These are phyloP conservation scores for Drosophila kanapiae DNA, from an alignment of 1,140 invertebrate species.

Conservation along the genomic window DNA sequence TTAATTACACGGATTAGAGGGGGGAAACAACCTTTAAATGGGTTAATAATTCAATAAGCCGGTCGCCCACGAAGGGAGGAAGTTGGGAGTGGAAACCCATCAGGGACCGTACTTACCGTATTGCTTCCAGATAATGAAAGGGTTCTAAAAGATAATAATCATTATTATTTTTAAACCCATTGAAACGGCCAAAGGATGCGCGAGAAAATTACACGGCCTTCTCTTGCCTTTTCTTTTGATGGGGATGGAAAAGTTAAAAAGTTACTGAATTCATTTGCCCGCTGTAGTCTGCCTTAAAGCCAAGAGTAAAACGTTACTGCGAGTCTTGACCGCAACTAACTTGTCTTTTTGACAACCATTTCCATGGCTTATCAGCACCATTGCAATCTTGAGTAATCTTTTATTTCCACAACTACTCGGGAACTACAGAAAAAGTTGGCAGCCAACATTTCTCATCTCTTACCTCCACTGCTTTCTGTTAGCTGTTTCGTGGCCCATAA, in stretches of 20 bases:
- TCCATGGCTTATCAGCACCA: conserved; percentile 49
- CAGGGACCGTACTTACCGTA: conserved; percentile 12
- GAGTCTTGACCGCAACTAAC: conserved; percentile 46
- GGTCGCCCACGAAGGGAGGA: conserved; percentile 14
- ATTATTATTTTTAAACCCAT: conserved; percentile 21
- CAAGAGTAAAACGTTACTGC: conserved; percentile 20
- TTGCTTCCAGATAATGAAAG: conserved; percentile 12
- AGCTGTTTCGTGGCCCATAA: conserved; percentile 33
- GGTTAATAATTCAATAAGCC: conserved; percentile 55
- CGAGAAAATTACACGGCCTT: background rate
- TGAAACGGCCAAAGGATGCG: background rate
- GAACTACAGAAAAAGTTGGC: conserved; percentile 53
- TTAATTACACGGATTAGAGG: conserved; percentile 58
- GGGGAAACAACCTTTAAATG: conserved; percentile 39
- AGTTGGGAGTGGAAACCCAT: background rate
- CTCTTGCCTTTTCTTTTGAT: background rate
- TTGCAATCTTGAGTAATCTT: conserved; percentile 42
- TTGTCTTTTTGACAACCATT: conserved; percentile 43
- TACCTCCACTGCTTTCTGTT: conserved; percentile 4
- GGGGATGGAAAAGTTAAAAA: conserved; percentile 1
- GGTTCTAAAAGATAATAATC: conserved; percentile 13
- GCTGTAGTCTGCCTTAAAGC: conserved; percentile 8
- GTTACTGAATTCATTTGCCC: conserved; percentile 2
- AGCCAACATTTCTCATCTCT: conserved; percentile 44
- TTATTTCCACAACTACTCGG: conserved; percentile 43